phyloP scores from a whole-genome alignment of 1,140 invertebrate genomes.

The Cyclargus thomasi region DNA sequence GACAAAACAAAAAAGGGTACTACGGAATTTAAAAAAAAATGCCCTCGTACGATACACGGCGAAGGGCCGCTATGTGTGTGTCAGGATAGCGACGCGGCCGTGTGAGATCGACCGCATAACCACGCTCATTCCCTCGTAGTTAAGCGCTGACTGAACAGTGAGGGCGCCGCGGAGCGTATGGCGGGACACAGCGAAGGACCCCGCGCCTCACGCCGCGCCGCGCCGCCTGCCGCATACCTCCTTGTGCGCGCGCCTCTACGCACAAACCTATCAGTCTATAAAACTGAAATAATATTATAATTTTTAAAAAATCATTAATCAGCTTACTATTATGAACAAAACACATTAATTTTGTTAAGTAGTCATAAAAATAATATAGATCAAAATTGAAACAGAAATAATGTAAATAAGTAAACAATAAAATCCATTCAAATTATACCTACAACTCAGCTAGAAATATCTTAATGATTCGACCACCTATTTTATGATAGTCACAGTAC shows the following conservation, averaged over 20 bases:
- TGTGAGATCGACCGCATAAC: conserved; percentile 35
- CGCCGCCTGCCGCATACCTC: conserved; percentile 41
- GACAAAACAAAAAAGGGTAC: conserved; percentile 34
- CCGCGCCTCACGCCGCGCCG: conserved; percentile 34
- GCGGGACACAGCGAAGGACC: conserved; percentile 44
- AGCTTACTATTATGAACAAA: background rate
- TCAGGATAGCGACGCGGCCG: conserved; percentile 45
- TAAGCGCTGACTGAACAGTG: conserved; percentile 53
- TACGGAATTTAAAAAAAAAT: conserved; percentile 24
- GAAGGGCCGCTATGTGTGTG: conserved; percentile 38
- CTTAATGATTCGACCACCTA: no score
- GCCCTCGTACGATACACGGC: conserved; percentile 17
- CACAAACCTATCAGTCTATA: conserved; percentile 26
- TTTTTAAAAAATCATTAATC: background rate
- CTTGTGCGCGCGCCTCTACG: conserved; percentile 62
- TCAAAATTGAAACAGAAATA: no score
- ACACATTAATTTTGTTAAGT: background rate
- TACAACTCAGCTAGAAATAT: no score
- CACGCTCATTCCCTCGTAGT: conserved; percentile 41
- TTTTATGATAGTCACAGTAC: background rate
- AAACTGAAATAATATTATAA: conserved; percentile 34
- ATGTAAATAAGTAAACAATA: no score
- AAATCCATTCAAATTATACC: no score
- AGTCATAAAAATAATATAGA: background rate
- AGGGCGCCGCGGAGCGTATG: conserved; percentile 58